phyloP scores from a whole-genome alignment of 2,888 invertebrate genomes.

The Synanthedon myopaeformis region DNA sequence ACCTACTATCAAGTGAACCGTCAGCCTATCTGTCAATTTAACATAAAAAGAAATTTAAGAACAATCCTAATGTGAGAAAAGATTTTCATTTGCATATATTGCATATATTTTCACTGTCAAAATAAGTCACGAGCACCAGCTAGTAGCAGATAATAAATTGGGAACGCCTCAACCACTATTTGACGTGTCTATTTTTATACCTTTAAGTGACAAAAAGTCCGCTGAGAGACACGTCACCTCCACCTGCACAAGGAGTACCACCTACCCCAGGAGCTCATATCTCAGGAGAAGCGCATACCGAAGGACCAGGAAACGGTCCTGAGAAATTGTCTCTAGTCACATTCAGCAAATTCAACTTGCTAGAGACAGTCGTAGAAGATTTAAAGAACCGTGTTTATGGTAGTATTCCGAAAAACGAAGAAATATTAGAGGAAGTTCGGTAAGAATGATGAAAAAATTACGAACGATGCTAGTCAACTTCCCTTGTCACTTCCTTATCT shows the following conservation, averaged over 20 bases:
- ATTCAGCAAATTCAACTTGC: slow-evolving; percentile 48
- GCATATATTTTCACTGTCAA: too few relatives aligned
- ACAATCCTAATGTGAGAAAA: too few relatives aligned
- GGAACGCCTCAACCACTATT: background rate
- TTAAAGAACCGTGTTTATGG: slow-evolving; percentile 50
- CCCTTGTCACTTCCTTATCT: too few relatives aligned
- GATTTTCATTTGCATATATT: too few relatives aligned
- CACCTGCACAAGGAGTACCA: background rate
- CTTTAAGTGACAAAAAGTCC: background rate
- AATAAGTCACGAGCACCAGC: background rate
- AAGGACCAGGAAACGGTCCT: slow-evolving; percentile 8
- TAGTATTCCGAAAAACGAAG: slow-evolving; percentile 50
- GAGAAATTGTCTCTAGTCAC: slow-evolving; percentile 57
- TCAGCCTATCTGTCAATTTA: too few relatives aligned
- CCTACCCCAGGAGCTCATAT: slow-evolving; percentile 6
- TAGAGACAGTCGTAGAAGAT: slow-evolving; percentile 43
- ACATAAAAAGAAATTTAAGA: too few relatives aligned
- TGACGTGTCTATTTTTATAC: background rate
- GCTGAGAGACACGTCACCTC: background rate
- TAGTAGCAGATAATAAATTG: background rate
- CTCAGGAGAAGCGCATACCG: background rate
- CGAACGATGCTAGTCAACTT: too few relatives aligned
- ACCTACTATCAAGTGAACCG: too few relatives aligned
- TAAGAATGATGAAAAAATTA: slow-evolving; percentile 7
- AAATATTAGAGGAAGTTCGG: slow-evolving; percentile 56